Evolutionary conservation across 2,113 vertebrate genomes (phyloP), one percentile per base, ranked within the genome.

Genomic region (Megalops atlanticus): DNA sequence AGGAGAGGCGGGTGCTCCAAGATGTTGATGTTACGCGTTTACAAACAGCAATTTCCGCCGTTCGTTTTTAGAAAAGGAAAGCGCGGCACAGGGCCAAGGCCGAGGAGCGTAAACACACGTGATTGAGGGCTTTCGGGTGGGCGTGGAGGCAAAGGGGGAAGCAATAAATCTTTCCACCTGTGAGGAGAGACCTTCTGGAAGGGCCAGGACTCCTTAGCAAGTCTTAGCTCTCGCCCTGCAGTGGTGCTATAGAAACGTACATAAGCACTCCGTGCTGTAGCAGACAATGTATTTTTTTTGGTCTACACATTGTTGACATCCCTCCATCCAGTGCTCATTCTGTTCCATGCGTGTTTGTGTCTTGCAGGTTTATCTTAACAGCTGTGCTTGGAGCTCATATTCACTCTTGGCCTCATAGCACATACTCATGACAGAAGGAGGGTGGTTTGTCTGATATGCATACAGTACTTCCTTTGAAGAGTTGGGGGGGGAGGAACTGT

Each of bases 41-140:
- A 82, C 84, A 84, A 86, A 77, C 76, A 77, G 84, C 82, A 82
- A 87, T 91, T 92, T 90, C 81, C 87, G 88, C 86, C 81, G 89
- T 87, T 88, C 81, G 64, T 70, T 33, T 64, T 75, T 82, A 78
- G 74, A 83, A 82, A 89, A 54, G 85, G 79, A 78, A 84, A 87
- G 70, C 84, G 84, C 35, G 40, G 76, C 27, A 77, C 70, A 70
- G 58, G 75, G 70, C 76, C 71, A 72, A 45, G 74, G 76, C 43
- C 52, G 40, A 80, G 45, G 73, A 6, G 70, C 49, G 64, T 84
- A 76, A 77, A 85, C 84, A 80, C 45, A 84, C 36, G 36, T 40
- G 35, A 76, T 31, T 45, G 43, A 72, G 33, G 75, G 40, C 40
- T 49, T 49, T 81, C 24, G 8, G 58, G n/a, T 24, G 58, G n/a